Evolutionary conservation across 2,113 vertebrate genomes (phyloP).

Genomic region (Neolamprologus caudopunctatus): DNA sequence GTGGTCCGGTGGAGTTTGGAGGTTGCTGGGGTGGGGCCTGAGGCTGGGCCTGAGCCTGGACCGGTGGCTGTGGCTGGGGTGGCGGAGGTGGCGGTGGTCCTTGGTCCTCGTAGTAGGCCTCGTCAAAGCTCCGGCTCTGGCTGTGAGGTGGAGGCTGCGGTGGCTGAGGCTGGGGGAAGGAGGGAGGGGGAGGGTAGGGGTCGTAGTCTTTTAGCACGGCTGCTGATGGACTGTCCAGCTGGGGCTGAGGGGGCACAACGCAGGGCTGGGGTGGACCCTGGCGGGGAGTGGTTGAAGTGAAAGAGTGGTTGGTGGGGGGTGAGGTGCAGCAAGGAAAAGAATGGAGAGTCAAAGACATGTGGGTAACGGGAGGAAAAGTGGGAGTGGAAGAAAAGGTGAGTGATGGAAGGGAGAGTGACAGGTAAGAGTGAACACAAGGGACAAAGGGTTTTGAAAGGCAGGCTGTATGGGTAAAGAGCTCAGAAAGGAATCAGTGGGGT

Average conservation of each 20-base stretch:
- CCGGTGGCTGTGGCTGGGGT: slow-evolving; percentile 35
- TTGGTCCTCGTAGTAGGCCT: slow-evolving; percentile 62
- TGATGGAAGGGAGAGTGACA: neutral
- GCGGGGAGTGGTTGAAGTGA: neutral
- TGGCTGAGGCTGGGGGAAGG: slow-evolving; percentile 63
- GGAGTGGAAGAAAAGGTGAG: neutral
- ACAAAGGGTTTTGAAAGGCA: slow-evolving; percentile 15
- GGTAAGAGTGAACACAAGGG: slow-evolving; percentile 2
- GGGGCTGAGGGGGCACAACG: slow-evolving; percentile 66
- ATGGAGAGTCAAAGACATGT: neutral
- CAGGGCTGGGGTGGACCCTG: slow-evolving; percentile 86
- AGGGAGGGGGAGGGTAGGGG: slow-evolving; percentile 88
- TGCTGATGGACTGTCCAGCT: slow-evolving; percentile 81
- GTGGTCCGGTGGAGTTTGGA: slow-evolving; percentile 67
- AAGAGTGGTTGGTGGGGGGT: neutral
- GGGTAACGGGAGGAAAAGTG: neutral
- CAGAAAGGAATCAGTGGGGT: slow-evolving; percentile 19
- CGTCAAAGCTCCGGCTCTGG: slow-evolving; percentile 63
- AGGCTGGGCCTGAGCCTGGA: slow-evolving; percentile 30
- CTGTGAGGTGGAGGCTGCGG: slow-evolving; percentile 62
- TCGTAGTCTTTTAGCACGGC: slow-evolving; percentile 86
- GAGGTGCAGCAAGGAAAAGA: neutral
- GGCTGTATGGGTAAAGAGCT: slow-evolving; percentile 8
- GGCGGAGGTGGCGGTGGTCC: slow-evolving; percentile 22
- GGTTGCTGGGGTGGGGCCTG: slow-evolving; percentile 75